Conservation (phyloP, 2,888 invertebrate genomes). For the Drosophila prolongata region DNA sequence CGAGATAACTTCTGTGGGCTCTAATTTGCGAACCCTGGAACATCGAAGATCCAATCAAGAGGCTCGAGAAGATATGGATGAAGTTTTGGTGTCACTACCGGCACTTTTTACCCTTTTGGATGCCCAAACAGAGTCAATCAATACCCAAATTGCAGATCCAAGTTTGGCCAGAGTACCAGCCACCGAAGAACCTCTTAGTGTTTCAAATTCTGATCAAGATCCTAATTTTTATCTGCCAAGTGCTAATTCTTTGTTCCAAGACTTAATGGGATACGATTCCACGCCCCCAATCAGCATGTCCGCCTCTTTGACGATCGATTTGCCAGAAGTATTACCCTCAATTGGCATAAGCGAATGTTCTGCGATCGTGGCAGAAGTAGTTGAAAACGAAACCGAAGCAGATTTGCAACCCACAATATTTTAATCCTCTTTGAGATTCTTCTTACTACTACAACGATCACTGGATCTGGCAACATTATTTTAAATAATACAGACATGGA, state of each 20-base stretch:
- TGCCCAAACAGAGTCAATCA: background rate
- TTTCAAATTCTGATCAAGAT: background rate
- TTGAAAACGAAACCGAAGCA: background rate
- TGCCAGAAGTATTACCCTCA: background rate
- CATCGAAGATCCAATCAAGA: conserved; percentile 9
- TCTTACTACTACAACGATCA: background rate
- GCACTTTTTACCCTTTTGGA: background rate
- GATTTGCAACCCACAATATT: background rate
- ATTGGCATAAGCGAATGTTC: background rate
- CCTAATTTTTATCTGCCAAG: conserved; percentile 1
- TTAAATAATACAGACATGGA: background rate
- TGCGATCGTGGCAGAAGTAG: background rate
- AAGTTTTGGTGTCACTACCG: background rate
- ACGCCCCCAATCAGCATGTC: too few relatives aligned
- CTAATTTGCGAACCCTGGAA: background rate
- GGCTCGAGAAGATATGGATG: background rate
- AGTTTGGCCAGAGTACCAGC: background rate
- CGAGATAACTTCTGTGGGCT: background rate
- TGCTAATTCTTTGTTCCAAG: background rate
- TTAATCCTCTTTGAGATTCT: background rate
- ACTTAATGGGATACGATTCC: background rate
- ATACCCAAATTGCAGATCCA: background rate
- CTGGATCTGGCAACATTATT: background rate
- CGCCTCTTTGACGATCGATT: background rate
- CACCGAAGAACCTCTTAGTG: background rate